Evolutionary conservation across 2,113 vertebrate species (phyloP).

Genomic region (Eptesicus fuscus): DNA sequence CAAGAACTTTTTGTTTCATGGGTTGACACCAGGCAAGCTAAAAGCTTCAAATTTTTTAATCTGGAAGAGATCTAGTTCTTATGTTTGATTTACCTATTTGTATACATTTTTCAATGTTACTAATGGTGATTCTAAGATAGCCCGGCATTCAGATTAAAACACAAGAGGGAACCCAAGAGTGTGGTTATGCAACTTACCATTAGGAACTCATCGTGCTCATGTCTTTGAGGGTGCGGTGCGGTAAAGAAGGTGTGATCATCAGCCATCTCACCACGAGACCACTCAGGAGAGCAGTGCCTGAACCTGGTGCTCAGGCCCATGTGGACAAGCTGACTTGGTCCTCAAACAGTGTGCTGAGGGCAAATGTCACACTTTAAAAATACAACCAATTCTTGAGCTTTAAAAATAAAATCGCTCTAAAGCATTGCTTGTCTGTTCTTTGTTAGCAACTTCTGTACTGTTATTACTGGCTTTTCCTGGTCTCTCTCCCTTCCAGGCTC

Average conservation of each 20-base stretch:
- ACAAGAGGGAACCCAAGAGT: background rate
- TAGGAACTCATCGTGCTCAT: background rate
- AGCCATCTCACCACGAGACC: background rate
- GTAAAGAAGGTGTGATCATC: background rate
- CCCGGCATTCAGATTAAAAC: slow-evolving; percentile 5
- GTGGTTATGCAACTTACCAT: background rate
- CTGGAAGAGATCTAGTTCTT: background rate
- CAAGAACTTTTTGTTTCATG: too few species aligned
- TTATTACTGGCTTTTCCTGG: background rate
- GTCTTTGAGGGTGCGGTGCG: background rate
- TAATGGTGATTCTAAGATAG: background rate
- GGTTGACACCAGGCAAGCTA: too few species aligned
- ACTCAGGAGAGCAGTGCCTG: background rate
- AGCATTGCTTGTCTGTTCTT: background rate
- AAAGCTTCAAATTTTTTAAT: background rate
- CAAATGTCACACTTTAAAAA: background rate
- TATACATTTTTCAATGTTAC: background rate
- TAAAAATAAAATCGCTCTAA: slow-evolving; percentile 3
- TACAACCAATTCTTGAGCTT: background rate
- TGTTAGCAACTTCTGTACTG: background rate
- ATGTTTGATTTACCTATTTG: background rate
- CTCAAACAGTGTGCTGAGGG: background rate
- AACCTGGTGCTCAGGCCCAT: background rate
- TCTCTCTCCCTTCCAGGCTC: background rate
- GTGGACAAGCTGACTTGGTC: background rate